phyloP scores from a whole-genome alignment of 1,140 invertebrate genomes.

The Yoshiicerus persimilis region DNA sequence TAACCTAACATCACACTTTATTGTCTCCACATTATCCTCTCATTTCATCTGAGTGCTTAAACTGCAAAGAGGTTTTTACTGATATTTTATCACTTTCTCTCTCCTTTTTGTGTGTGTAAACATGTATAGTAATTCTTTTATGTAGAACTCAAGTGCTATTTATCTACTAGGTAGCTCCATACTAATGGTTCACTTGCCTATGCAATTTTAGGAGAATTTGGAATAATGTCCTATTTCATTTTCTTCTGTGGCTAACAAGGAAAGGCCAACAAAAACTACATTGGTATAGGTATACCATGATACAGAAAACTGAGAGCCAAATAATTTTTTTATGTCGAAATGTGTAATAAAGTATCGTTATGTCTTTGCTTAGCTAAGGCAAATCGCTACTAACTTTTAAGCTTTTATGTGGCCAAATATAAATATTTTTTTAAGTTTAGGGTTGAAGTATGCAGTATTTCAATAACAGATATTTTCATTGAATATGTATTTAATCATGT shows the following conservation, averaged over 20 bases:
- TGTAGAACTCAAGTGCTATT: neutral
- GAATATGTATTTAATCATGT: too few relatives aligned
- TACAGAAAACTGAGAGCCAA: neutral
- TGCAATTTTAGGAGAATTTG: neutral
- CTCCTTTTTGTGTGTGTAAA: neutral
- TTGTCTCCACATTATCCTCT: constrained; percentile 25
- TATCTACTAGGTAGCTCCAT: neutral
- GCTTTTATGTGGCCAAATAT: too few relatives aligned
- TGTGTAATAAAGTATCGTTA: too few relatives aligned
- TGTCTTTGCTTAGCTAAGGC: too few relatives aligned
- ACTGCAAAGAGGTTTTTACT: neutral
- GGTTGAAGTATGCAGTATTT: too few relatives aligned
- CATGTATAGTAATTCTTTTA: neutral
- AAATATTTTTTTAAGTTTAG: too few relatives aligned
- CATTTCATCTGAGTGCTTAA: neutral
- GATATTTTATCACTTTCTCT: constrained; percentile 17
- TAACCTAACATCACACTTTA: constrained; percentile 36
- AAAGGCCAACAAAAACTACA: too few relatives aligned
- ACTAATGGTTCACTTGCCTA: neutral
- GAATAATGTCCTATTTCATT: neutral
- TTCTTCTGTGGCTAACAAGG: neutral
- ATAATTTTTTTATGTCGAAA: too few relatives aligned
- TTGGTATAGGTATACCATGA: neutral
- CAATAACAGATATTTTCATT: too few relatives aligned
- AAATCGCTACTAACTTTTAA: too few relatives aligned